Percentiles rank a stretch among this genome's conserved stretches.
phyloP scores from a whole-genome alignment of 2,797 vertebrate species.

The Enteromius anoplus region DNA sequence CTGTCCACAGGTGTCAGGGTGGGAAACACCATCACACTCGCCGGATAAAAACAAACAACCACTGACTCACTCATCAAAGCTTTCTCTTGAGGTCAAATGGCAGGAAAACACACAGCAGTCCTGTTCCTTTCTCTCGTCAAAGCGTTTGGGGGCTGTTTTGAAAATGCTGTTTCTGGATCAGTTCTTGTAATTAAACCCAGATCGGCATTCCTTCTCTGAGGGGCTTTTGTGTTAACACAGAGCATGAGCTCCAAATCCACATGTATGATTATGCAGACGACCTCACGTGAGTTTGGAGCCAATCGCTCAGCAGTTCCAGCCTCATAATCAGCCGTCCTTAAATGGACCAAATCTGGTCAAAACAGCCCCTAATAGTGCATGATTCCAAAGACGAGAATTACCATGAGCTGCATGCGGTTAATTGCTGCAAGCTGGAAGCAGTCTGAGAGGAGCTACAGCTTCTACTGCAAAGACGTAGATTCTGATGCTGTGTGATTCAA shows the following conservation, averaged over 20 bases:
- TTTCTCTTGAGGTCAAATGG: constrained; percentile 38
- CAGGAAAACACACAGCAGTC: constrained; percentile 39
- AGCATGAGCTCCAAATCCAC: constrained; percentile 16
- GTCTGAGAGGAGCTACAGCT: constrained; percentile 42
- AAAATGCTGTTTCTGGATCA: constrained; percentile 22
- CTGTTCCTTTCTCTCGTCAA: constrained; percentile 14
- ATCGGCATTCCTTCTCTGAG: constrained; percentile 28
- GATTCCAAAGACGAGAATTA: constrained; percentile 54
- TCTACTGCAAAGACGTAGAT: neutral
- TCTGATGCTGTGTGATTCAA: constrained; percentile 17
- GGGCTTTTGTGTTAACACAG: neutral
- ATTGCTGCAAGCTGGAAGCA: constrained; percentile 58
- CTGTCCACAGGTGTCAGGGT: constrained; percentile 41
- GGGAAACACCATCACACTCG: constrained; percentile 36
- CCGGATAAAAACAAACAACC: constrained; percentile 24
- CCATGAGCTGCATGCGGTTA: constrained; percentile 60
- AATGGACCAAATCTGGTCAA: constrained; percentile 54
- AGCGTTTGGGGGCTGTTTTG: constrained; percentile 5
- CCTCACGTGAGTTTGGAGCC: constrained; percentile 45
- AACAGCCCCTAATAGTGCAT: constrained; percentile 51
- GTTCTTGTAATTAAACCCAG: constrained; percentile 9
- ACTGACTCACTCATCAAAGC: constrained; percentile 28
- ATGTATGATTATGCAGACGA: constrained; percentile 32
- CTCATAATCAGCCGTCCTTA: constrained; percentile 50
- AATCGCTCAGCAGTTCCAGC: constrained; percentile 47